phyloP scores from a whole-genome alignment of 2,888 invertebrate species.

The Blastobasis lacticolella region DNA sequence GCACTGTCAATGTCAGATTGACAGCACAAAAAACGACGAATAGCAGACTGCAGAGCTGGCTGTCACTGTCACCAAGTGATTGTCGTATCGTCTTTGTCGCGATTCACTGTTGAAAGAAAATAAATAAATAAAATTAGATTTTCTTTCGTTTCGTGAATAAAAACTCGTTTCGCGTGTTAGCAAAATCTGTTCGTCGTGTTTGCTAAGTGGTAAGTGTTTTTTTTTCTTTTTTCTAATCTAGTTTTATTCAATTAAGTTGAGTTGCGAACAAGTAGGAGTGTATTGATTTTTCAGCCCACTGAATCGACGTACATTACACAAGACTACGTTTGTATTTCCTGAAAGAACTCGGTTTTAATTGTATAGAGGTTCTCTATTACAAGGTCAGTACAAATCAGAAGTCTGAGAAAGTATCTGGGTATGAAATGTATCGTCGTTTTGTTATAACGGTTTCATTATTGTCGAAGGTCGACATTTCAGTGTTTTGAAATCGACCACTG shows the following conservation, averaged over 20 bases:
- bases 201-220: slow-evolving; percentile 35
- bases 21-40: slow-evolving; percentile 2
- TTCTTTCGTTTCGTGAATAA: slow-evolving; percentile 20
- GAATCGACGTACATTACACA: slow-evolving; percentile 6
- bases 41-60: slow-evolving; percentile 15
- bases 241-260: slow-evolving; percentile 19
- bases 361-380: background rate
- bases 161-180: slow-evolving; percentile 17
- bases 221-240: slow-evolving; percentile 13
- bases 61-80: slow-evolving; percentile 26
- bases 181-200: slow-evolving; percentile 13
- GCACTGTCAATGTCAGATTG: background rate
- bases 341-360: slow-evolving; percentile 4
- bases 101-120: slow-evolving; percentile 28
- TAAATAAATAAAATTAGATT: slow-evolving; percentile 38
- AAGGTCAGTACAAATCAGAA: background rate
- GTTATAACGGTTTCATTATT: slow-evolving; percentile 13
- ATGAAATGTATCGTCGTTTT: background rate
- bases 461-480: slow-evolving; percentile 32
- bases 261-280: slow-evolving; percentile 17
- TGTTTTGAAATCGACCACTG: slow-evolving; percentile 39
- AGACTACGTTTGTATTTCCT: slow-evolving; percentile 6
- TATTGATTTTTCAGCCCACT: slow-evolving; percentile 37
- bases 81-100: slow-evolving; percentile 28
- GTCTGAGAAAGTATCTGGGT: slow-evolving; percentile 1